Evolutionary conservation across 2,113 vertebrate genomes (phyloP).

Genomic region (Motacilla alba): DNA sequence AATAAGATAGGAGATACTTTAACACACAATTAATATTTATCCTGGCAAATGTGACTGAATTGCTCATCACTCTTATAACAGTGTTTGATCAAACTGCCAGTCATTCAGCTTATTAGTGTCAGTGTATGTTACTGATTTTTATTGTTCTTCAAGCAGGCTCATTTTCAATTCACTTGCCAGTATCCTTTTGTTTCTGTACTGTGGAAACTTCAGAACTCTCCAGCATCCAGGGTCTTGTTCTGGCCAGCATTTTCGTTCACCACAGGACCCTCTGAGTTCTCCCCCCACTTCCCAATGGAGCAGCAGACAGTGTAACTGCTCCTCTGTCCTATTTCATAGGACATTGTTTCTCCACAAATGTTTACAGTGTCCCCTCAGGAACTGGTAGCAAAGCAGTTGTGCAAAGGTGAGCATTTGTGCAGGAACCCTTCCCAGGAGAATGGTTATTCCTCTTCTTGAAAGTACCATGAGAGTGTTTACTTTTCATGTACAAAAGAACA

Average conservation of each 20-base stretch:
- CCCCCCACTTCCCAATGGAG: neutral
- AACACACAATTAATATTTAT: conserved; percentile 38
- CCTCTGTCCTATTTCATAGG: neutral
- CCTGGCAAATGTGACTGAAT: conserved; percentile 10
- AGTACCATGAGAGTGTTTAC: rapidly evolving
- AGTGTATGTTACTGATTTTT: conserved; percentile 4
- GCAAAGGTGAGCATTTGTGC: neutral
- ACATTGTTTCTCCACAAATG: neutral
- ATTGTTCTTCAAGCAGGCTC: neutral
- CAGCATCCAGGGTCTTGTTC: neutral
- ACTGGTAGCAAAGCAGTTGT: neutral
- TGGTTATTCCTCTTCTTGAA: neutral
- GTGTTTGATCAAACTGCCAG: conserved; percentile 32
- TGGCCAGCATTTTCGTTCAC: neutral
- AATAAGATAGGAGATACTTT: neutral
- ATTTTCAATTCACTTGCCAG: neutral
- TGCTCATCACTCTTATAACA: neutral
- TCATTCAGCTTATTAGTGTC: conserved; percentile 46
- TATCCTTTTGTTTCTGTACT: neutral
- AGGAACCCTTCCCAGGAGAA: neutral
- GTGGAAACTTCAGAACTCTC: neutral
- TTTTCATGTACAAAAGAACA: neutral
- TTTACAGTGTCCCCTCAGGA: neutral
- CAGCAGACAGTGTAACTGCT: neutral
- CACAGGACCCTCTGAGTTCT: neutral